Evolutionary conservation across 1,140 invertebrate species (phyloP).

Genomic region (Drosophila baimaii): DNA sequence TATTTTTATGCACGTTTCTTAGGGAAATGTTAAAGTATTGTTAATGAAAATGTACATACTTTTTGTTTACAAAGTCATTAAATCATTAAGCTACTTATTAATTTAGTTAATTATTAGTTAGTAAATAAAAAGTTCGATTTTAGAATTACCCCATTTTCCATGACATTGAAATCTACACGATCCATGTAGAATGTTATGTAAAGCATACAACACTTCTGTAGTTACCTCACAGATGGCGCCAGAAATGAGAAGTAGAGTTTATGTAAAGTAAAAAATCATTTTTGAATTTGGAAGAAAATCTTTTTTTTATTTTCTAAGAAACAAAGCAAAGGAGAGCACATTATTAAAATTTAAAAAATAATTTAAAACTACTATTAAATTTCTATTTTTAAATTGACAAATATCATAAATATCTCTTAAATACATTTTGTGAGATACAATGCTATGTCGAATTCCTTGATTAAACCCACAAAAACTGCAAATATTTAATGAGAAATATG

Average conservation of each 20-base stretch:
- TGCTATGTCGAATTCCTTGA: not conserved
- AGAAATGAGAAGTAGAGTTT: not conserved
- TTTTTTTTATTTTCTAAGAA: too few relatives aligned
- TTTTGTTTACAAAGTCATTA: not conserved
- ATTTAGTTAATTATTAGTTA: not conserved
- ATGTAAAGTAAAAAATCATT: constrained; percentile 1
- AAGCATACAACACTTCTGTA: not conserved
- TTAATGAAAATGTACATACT: not conserved
- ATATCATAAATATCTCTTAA: not conserved
- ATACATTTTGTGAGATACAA: not conserved
- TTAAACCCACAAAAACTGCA: not conserved
- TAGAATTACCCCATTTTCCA: not conserved
- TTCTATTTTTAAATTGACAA: not conserved
- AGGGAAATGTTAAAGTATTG: too few relatives aligned
- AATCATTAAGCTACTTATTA: not conserved
- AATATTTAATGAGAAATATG: not conserved
- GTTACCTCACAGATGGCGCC: constrained; percentile 2
- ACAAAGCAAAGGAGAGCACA: too few relatives aligned
- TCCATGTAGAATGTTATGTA: constrained; percentile 11
- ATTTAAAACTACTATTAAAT: too few relatives aligned
- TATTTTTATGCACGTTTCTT: not conserved
- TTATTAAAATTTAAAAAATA: not conserved
- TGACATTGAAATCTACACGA: too few relatives aligned
- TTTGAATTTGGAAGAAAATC: not conserved
- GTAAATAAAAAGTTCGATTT: too few relatives aligned